Conservation (phyloP, 2,113 vertebrate genomes). For the Scomber colias region DNA sequence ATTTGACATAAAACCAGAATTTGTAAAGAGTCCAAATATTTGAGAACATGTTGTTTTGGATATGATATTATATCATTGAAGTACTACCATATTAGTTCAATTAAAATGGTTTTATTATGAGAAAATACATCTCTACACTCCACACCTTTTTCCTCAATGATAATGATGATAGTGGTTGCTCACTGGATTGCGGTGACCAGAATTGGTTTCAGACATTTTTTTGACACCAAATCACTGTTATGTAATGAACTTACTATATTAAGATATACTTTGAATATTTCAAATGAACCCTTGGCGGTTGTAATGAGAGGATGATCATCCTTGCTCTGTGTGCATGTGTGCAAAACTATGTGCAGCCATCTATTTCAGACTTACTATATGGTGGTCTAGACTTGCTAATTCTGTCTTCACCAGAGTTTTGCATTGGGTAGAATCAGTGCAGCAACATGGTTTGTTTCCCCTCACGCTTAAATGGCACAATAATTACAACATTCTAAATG, state of each 20-base stretch:
- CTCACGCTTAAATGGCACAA: constrained; percentile 22
- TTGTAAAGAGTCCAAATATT: neutral
- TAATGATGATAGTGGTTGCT: neutral
- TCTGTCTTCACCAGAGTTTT: neutral
- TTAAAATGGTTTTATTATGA: too few relatives aligned
- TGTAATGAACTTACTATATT: neutral
- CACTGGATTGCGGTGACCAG: neutral
- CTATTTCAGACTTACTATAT: neutral
- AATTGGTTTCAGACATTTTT: constrained; percentile 1
- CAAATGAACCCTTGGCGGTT: neutral
- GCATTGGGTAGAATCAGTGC: constrained; percentile 30
- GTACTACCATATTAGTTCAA: neutral
- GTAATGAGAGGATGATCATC: neutral
- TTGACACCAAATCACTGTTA: constrained; percentile 16
- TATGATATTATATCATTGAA: neutral
- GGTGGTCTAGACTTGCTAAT: neutral
- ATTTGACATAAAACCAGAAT: neutral
- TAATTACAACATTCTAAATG: constrained; percentile 31
- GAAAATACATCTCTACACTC: neutral
- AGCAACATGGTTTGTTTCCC: constrained; percentile 20
- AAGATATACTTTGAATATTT: neutral
- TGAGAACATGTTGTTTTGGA: neutral
- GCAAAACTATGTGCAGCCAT: neutral
- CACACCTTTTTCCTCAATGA: neutral
- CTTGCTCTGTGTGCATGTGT: constrained; percentile 10